Evolutionary conservation across 2,888 invertebrate genomes (phyloP).

Genomic region (Galerucella pusilla): DNA sequence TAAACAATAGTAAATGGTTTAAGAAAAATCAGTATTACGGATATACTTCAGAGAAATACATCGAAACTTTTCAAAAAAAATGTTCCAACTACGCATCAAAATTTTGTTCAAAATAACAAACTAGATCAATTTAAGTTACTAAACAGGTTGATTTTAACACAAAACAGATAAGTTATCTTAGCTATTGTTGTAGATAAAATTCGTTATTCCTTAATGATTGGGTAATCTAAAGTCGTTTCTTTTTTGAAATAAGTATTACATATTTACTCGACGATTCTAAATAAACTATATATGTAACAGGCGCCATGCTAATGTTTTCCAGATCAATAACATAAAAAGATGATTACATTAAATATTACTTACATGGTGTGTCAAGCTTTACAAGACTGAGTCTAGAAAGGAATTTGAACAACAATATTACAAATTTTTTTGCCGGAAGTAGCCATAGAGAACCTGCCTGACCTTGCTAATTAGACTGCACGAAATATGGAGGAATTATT

Average conservation of each 20-base stretch:
- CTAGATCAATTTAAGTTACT: constrained; percentile 5
- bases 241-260: constrained; percentile 19
- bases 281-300: constrained; percentile 11
- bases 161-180: constrained; percentile 35
- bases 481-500: no score
- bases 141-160: constrained; percentile 16
- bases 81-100: constrained; percentile 14
- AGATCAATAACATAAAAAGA: constrained; percentile 14
- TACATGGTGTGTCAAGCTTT: neutral
- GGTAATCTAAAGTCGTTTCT: constrained; percentile 19
- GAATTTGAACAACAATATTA: no score
- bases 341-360: neutral
- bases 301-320: constrained; percentile 14
- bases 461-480: no score
- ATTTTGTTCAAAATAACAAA: constrained; percentile 10
- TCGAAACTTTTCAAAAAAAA: constrained; percentile 1
- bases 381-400: no score
- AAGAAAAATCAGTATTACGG: neutral
- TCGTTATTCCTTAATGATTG: constrained; percentile 36
- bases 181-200: constrained; percentile 41
- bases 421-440: no score
- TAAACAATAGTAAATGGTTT: constrained; percentile 1
- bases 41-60: neutral
- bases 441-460: no score
- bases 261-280: constrained; percentile 14